Evolutionary conservation across 2,113 vertebrate species (phyloP).

Genomic region (Tringa solitaria): DNA sequence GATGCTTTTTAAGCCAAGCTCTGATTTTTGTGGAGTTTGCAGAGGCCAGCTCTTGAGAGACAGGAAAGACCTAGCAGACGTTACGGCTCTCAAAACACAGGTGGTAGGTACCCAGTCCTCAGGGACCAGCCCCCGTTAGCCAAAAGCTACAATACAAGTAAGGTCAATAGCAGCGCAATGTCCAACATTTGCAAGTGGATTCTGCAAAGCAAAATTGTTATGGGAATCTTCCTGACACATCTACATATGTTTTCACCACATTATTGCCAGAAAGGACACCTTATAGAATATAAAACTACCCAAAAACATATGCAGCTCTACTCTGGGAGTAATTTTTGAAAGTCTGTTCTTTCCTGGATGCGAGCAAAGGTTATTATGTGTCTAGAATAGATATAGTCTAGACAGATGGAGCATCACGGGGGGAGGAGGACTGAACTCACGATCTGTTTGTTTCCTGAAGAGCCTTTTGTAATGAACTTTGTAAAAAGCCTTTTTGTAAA

Average conservation of each 20-base stretch:
- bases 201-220: neutral
- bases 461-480: neutral
- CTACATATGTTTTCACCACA: neutral
- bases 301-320: neutral
- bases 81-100: neutral
- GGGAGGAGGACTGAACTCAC: neutral
- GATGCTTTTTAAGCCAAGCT: neutral
- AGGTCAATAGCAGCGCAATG: neutral
- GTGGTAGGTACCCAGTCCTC: neutral
- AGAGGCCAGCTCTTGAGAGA: neutral
- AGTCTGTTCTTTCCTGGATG: constrained; percentile 24
- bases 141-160: neutral
- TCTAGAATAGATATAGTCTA: constrained; percentile 6
- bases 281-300: neutral
- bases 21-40: neutral
- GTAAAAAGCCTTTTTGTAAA: neutral
- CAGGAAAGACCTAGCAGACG: neutral
- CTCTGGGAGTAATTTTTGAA: constrained; percentile 9
- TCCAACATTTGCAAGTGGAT: neutral
- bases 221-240: neutral
- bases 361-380: neutral
- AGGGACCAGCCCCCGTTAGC: neutral
- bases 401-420: constrained; percentile 30
- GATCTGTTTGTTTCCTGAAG: constrained; percentile 23
- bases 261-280: constrained; percentile 23